phyloP scores from a whole-genome alignment of 2,113 vertebrate genomes.

The Antechinus stuartii region DNA sequence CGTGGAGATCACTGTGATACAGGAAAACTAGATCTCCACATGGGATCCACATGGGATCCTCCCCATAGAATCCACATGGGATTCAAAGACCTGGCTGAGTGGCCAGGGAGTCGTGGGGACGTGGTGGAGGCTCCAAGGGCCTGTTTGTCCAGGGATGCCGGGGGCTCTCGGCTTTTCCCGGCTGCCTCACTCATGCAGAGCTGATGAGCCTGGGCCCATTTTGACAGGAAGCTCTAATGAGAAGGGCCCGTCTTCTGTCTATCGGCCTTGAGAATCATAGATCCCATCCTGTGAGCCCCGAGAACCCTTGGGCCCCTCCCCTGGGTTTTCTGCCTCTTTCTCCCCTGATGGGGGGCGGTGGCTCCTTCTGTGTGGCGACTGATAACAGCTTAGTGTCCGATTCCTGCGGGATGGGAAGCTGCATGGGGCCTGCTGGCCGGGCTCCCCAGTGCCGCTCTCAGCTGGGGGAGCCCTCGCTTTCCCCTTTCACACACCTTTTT shows the following conservation, averaged over 20 bases:
- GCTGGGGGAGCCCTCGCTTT: background rate
- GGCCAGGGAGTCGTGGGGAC: rapidly evolving
- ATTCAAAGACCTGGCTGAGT: background rate
- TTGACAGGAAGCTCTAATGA: background rate
- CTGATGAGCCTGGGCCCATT: background rate
- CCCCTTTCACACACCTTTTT: background rate
- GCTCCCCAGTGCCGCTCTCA: background rate
- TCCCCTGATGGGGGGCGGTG: background rate
- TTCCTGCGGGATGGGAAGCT: background rate
- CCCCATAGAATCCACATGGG: background rate
- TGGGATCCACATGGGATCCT: background rate
- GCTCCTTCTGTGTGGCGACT: background rate
- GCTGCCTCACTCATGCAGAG: background rate
- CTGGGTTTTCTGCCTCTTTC: background rate
- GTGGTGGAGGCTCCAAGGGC: rapidly evolving
- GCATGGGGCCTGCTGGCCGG: background rate
- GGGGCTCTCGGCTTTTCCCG: background rate
- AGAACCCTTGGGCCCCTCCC: background rate
- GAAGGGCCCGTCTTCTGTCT: background rate
- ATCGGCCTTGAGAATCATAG: background rate
- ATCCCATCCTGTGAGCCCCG: rapidly evolving
- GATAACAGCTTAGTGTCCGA: background rate
- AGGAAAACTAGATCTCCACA: background rate
- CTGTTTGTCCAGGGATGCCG: background rate
- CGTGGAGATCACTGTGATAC: background rate